These are phyloP conservation scores for Conopomorpha cramerella DNA, from an alignment of 1,140 invertebrate genomes.

Conservation along the genomic window DNA sequence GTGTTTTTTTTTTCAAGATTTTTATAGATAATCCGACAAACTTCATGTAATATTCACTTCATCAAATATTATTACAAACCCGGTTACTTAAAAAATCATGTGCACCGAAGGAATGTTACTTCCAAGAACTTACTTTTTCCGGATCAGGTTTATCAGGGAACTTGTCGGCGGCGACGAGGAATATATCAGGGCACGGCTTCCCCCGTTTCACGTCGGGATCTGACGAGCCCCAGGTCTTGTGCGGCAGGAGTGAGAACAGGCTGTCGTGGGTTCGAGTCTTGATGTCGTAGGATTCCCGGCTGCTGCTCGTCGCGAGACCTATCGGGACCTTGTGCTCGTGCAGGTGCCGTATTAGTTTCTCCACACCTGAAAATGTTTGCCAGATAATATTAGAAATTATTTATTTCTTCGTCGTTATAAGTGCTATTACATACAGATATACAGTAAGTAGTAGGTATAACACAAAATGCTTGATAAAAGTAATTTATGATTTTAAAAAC, in stretches of 20 bases:
- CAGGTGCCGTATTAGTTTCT: conserved; percentile 70
- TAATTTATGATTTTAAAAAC: no score
- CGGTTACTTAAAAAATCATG: no score
- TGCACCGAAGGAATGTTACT: no score
- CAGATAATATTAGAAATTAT: not conserved
- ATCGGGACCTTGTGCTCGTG: conserved; percentile 67
- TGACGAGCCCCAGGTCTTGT: conserved; percentile 69
- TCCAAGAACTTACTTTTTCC: conserved; percentile 56
- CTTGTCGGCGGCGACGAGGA: conserved; percentile 70
- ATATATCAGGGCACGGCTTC: conserved; percentile 81
- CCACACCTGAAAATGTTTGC: conserved; percentile 27
- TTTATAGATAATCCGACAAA: no score
- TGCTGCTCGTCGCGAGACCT: conserved; percentile 76
- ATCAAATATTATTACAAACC: no score
- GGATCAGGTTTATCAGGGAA: conserved; percentile 66
- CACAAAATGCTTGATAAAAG: no score
- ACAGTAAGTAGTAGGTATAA: no score
- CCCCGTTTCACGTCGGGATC: conserved; percentile 76
- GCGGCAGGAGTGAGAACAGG: conserved; percentile 68
- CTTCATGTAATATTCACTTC: not conserved
- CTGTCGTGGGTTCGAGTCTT: conserved; percentile 72
- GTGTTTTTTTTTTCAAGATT: no score
- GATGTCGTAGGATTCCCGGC: conserved; percentile 63
- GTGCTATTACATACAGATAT: no score
- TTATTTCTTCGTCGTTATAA: no score